These are phyloP conservation scores for Diplazon laetatorius DNA, from an alignment of 2,888 invertebrate species.

Conservation along the genomic window DNA sequence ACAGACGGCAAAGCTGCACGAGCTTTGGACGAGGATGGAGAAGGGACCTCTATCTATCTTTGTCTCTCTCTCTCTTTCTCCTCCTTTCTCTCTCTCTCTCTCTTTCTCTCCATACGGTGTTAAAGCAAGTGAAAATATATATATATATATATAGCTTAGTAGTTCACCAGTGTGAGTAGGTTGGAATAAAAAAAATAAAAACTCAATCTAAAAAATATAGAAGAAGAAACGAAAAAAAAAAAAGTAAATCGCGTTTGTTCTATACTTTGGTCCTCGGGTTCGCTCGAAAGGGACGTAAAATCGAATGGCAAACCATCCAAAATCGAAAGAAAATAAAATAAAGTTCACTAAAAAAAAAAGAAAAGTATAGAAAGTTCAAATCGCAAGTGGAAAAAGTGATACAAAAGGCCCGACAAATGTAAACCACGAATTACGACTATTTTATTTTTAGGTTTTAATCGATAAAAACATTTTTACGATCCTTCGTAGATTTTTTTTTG, in stretches of 20 bases:
- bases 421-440: neutral
- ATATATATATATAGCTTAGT: slow-evolving; percentile 33
- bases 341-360: neutral
- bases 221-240: slow-evolving; percentile 18
- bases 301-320: slow-evolving; percentile 5
- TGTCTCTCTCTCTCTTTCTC: no score
- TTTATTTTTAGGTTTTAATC: neutral
- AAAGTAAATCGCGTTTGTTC: slow-evolving; percentile 27
- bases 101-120: slow-evolving; percentile 21
- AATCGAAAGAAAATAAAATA: neutral
- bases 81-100: no score
- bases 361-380: neutral
- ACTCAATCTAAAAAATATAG: no score
- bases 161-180: neutral
- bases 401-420: no score
- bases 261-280: slow-evolving; percentile 40
- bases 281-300: slow-evolving; percentile 14
- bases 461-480: no score
- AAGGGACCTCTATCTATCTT: no score
- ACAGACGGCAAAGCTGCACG: slow-evolving; percentile 30
- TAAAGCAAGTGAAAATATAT: slow-evolving; percentile 38
- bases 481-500: no score
- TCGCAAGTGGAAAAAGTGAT: neutral
- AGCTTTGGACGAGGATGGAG: slow-evolving; percentile 11
- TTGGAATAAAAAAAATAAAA: no score